Percentiles rank a stretch among this genome's conserved stretches.
These are phyloP conservation scores for Onthophagus taurus DNA, from an alignment of 1,140 invertebrate genomes.

Conservation along the genomic window DNA sequence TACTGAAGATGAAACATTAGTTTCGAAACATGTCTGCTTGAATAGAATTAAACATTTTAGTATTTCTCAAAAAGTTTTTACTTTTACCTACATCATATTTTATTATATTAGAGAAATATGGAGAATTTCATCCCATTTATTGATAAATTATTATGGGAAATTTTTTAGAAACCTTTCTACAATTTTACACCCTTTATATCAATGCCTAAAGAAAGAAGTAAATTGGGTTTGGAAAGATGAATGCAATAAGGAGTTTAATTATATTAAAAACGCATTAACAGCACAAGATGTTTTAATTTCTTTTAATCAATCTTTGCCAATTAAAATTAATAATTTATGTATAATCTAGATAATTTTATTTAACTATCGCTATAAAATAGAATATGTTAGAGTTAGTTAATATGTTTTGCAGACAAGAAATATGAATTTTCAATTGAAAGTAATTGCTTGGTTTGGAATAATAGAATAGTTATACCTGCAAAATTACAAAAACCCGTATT, in stretches of 20 bases:
- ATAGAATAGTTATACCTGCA: slow-evolving; percentile 3
- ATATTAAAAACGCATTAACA: slow-evolving; percentile 14
- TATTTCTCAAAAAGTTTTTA: no score
- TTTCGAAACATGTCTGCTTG: no score
- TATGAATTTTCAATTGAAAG: slow-evolving; percentile 5
- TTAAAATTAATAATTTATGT: slow-evolving; percentile 9
- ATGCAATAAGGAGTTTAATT: slow-evolving; percentile 12
- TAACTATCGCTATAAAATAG: slow-evolving; percentile 32
- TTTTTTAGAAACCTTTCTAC: no score
- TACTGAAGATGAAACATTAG: no score
- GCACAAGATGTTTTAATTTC: slow-evolving; percentile 12
- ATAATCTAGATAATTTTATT: slow-evolving; percentile 32
- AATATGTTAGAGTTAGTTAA: slow-evolving; percentile 24
- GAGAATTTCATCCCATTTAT: no score
- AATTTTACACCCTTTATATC: slow-evolving; percentile 12
- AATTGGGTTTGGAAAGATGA: slow-evolving; percentile 10
- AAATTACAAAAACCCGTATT: neutral
- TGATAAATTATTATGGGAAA: no score
- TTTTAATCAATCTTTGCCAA: neutral
- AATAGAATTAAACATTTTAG: no score
- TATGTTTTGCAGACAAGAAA: slow-evolving; percentile 5
- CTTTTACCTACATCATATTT: no score
- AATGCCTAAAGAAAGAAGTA: slow-evolving; percentile 3
- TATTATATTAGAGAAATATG: no score
- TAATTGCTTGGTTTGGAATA: slow-evolving; percentile 4